Conservation (phyloP, 2,888 invertebrate species). For the Aporophyla nigra region DNA sequence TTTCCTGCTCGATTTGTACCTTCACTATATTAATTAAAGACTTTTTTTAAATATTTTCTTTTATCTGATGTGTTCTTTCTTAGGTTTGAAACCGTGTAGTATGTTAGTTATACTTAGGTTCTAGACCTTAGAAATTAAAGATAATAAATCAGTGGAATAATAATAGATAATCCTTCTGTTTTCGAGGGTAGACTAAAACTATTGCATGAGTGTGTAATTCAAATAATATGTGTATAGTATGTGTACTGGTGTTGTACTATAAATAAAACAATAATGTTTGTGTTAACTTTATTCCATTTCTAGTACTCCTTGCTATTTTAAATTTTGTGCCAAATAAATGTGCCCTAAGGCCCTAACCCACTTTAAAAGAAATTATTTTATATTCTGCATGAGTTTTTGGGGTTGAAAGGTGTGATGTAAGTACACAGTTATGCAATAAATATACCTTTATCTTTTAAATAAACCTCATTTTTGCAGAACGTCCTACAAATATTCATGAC, state of each 20-base stretch:
- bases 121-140: background rate
- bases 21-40: background rate
- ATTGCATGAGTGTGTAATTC: slow-evolving; percentile 1
- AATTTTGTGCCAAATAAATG: background rate
- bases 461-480: slow-evolving; percentile 90
- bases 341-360: background rate
- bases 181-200: background rate
- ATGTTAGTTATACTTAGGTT: background rate
- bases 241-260: background rate
- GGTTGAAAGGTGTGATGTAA: background rate
- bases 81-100: background rate
- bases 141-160: background rate
- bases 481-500: slow-evolving; percentile 97
- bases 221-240: background rate
- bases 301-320: background rate
- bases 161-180: background rate
- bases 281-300: background rate
- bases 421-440: background rate
- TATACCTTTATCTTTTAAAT: background rate
- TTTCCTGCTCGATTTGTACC: background rate
- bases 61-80: background rate
- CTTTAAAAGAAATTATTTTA: background rate
- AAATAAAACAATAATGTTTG: background rate
- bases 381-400: slow-evolving; percentile 6
- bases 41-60: background rate